Evolutionary conservation across 2,797 vertebrate genomes (phyloP).

Genomic region (Gymnocypris eckloni): DNA sequence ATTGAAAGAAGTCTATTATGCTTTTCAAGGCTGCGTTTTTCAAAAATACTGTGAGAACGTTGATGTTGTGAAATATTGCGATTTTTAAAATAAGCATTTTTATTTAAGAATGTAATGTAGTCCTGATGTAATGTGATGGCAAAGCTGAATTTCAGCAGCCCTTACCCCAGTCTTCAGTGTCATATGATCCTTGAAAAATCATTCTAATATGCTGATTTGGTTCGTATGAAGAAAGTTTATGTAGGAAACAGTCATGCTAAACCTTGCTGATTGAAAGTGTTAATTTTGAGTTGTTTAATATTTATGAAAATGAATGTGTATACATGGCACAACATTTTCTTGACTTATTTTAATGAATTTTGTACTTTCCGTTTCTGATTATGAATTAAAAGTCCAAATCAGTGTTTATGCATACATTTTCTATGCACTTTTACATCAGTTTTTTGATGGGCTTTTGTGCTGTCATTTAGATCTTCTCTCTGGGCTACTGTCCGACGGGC

Average conservation of each 20-base stretch:
- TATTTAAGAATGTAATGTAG: neutral
- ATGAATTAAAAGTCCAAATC: neutral
- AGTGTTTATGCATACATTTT: neutral
- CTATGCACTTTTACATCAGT: neutral
- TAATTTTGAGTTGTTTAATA: neutral
- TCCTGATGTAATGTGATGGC: neutral
- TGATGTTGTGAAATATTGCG: neutral
- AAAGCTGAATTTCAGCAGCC: neutral
- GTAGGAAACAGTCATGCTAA: neutral
- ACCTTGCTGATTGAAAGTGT: neutral
- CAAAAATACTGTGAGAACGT: no score
- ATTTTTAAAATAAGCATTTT: neutral
- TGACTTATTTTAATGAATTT: neutral
- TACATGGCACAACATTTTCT: neutral
- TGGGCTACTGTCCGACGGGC: constrained; percentile 95
- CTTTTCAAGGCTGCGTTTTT: no score
- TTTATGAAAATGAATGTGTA: neutral
- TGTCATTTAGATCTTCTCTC: constrained; percentile 87
- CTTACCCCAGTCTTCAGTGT: neutral
- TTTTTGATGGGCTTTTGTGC: neutral
- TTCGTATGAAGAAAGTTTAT: neutral
- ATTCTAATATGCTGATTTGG: neutral
- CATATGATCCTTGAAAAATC: neutral
- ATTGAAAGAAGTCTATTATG: no score
- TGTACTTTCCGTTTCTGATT: neutral